These are phyloP conservation scores for Latheticus oryzae DNA, from an alignment of 2,888 invertebrate species.

Conservation along the genomic window DNA sequence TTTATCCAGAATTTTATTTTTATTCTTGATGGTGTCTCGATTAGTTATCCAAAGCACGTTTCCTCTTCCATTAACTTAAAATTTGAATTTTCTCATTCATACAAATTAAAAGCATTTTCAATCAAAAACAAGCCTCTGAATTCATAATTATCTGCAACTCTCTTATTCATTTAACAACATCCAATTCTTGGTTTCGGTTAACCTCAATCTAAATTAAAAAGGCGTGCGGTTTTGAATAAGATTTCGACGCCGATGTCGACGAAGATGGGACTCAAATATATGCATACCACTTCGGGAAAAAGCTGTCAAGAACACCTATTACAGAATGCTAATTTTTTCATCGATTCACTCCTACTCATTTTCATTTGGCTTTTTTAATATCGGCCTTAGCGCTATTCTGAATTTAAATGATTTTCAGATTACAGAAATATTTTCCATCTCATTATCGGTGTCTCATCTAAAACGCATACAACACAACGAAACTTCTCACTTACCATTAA, in stretches of 20 bases:
- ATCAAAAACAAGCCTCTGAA: conserved; percentile 46
- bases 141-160: conserved; percentile 48
- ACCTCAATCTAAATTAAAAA: conserved; percentile 41
- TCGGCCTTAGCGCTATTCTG: conserved; percentile 30
- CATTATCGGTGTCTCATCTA: conserved; percentile 20
- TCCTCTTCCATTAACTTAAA: conserved; percentile 39
- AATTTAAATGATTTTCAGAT: conserved; percentile 41
- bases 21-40: conserved; percentile 13
- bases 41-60: conserved; percentile 36
- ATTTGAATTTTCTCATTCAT: conserved; percentile 39
- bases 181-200: conserved; percentile 40
- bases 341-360: conserved; percentile 43
- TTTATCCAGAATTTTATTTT: conserved; percentile 14
- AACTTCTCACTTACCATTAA: conserved; percentile 3
- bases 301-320: conserved; percentile 49
- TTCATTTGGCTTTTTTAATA: conserved; percentile 45
- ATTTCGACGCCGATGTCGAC: conserved; percentile 29
- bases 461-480: background rate
- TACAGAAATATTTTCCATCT: conserved; percentile 28
- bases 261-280: conserved; percentile 36
- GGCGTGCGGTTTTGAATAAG: conserved; percentile 40
- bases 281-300: conserved; percentile 46
- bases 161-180: conserved; percentile 37
- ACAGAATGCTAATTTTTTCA: conserved; percentile 50
- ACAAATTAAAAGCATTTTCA: conserved; percentile 49